These are phyloP conservation scores for Tiliacea citrago DNA, from an alignment of 2,888 invertebrate genomes.

Conservation along the genomic window DNA sequence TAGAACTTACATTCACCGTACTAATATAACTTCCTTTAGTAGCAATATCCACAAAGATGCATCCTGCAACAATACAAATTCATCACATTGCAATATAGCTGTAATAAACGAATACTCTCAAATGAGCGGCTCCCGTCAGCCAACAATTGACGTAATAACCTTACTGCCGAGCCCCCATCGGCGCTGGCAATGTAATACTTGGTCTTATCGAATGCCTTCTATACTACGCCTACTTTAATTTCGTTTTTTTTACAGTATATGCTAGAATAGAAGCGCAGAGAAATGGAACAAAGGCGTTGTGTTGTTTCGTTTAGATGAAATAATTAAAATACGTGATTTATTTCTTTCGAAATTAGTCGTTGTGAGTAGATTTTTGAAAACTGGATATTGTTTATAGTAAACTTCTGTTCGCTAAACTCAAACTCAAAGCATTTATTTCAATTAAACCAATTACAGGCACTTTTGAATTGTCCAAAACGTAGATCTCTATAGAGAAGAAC, in stretches of 20 bases:
- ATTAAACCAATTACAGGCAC: no score
- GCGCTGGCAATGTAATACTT: conserved; percentile 57
- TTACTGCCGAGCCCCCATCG: conserved; percentile 56
- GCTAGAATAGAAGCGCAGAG: conserved; percentile 31
- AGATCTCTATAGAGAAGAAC: no score
- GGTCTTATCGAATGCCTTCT: conserved; percentile 66
- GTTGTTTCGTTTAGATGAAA: not conserved
- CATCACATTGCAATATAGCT: conserved; percentile 53
- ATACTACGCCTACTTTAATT: conserved; percentile 64
- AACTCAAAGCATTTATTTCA: no score
- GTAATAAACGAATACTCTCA: conserved; percentile 58
- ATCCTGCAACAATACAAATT: conserved; percentile 50
- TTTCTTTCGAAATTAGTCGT: not conserved
- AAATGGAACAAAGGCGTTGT: not conserved
- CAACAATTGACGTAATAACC: conserved; percentile 62
- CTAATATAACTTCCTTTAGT: conserved; percentile 22
- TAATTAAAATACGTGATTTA: not conserved
- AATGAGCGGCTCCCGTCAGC: conserved; percentile 59
- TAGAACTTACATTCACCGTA: not conserved
- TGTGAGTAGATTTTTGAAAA: not conserved
- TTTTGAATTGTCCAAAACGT: no score
- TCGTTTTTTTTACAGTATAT: conserved; percentile 67
- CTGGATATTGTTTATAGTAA: not conserved
- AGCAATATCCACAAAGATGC: conserved; percentile 20
- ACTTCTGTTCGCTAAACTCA: not conserved